Evolutionary conservation across 2,888 invertebrate species (phyloP).

Genomic region (Nasonia oneida): DNA sequence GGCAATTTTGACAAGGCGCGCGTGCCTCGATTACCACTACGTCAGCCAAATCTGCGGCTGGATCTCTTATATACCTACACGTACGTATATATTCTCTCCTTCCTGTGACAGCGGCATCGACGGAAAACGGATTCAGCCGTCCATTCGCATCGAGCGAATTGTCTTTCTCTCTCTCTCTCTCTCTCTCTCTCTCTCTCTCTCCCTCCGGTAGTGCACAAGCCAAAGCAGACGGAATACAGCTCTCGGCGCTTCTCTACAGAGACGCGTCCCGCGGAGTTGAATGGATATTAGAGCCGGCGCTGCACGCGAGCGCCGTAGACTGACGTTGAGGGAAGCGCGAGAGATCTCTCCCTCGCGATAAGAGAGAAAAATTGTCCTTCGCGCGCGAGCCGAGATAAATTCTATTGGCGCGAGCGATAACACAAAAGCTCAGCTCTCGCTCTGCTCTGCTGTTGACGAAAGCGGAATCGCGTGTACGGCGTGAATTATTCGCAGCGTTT

Average conservation of each 20-base stretch:
- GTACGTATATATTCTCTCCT: background rate
- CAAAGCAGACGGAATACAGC: background rate
- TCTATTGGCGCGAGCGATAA: constrained; percentile 16
- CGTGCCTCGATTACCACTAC: constrained; percentile 19
- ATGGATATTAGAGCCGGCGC: constrained; percentile 49
- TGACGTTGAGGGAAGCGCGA: constrained; percentile 25
- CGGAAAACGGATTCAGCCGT: constrained; percentile 40
- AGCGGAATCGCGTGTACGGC: background rate
- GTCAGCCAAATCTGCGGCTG: background rate
- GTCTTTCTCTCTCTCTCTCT: constrained; percentile 36
- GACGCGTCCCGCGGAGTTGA: constrained; percentile 5
- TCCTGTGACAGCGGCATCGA: constrained; percentile 19
- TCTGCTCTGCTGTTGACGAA: background rate
- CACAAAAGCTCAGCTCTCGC: background rate
- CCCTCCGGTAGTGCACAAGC: background rate
- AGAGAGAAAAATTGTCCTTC: constrained; percentile 38
- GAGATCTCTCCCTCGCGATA: constrained; percentile 41
- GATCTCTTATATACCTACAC: constrained; percentile 31
- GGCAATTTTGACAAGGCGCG: constrained; percentile 18
- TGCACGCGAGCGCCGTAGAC: background rate
- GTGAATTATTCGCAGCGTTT: background rate
- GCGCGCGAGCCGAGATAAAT: constrained; percentile 18
- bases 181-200: background rate
- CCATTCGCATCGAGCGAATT: constrained; percentile 8
- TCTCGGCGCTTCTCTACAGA: background rate